Base-by-base conservation (phyloP, 1,140 invertebrate species). In the Heliconius nattereri region DNA sequence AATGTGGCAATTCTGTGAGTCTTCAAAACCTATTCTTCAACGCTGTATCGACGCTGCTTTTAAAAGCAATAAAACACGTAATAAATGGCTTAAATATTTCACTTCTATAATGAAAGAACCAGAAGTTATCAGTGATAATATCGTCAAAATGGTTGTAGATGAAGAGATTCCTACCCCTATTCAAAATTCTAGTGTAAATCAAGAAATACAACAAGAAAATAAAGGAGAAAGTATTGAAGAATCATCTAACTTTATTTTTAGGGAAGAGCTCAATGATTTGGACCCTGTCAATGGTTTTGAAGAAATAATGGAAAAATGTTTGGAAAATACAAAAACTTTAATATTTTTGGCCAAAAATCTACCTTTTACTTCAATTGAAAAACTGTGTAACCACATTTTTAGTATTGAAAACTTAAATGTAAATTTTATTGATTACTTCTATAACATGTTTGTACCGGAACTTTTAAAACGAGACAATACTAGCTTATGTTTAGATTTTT, bases 391-490 rank as follows among this genome's bases (percentile, higher is more conserved):
- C 11, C 81, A 85, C 37, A 79, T 89, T 19, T 80, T 84, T n/a
- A 52, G 78, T 72, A 83, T 57, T 35, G 70, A 79, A 45, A 23
- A 82, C n/a, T 9, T 85, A 40, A 57, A 85, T 35, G 23, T 74
- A 0, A 60, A 40, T 20, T 86, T 89, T 78, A 2, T 88, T 40
- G 49, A 79, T n/a, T 75, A 70, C 9, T 88, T 89, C 78, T 82
- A 84, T 29, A 72, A 80, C 66, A 37, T 79, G 7, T 88, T 90
- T 57, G 52, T 88, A 29, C 85, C 86, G 0, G 29, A 19, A 11
- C 87, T 75, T 75, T 78, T 92, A 7, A 89, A 84, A 80, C 75
- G 79, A 3, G 81, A 89, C 11, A 78, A 86, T n/a, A 80, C 79
- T 2, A 73, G 84, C 11, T 74, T 85, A 49, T 80, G 78, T 11